Conservation (phyloP, 2,888 invertebrate species). For the Drosophila prolongata region DNA sequence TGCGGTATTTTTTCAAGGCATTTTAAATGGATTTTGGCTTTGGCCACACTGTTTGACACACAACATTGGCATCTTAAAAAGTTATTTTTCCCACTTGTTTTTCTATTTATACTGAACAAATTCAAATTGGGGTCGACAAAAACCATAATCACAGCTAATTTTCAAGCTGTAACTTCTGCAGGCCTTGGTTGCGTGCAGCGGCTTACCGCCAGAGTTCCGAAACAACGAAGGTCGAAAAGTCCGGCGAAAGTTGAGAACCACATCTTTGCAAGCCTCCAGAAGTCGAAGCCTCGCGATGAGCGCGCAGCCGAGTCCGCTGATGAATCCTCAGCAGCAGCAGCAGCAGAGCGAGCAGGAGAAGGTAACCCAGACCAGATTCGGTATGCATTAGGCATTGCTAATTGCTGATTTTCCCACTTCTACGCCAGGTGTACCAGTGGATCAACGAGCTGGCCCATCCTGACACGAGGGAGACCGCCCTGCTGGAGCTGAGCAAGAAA, state of each 20-base stretch:
- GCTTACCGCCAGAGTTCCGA: neutral
- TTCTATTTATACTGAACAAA: too few relatives aligned
- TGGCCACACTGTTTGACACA: neutral
- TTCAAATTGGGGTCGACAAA: too few relatives aligned
- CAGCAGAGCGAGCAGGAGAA: constrained; percentile 85
- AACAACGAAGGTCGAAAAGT: too few relatives aligned
- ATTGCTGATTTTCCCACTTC: neutral
- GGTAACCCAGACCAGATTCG: constrained; percentile 51
- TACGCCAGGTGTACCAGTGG: constrained; percentile 83
- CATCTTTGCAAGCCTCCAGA: neutral
- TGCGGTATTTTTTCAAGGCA: too few relatives aligned
- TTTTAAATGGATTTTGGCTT: neutral
- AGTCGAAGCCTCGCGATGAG: constrained; percentile 86
- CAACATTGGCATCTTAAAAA: too few relatives aligned
- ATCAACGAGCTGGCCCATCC: constrained; percentile 91
- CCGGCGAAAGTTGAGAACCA: neutral
- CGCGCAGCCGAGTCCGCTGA: constrained; percentile 90
- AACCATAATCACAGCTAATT: too few relatives aligned
- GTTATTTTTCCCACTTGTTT: too few relatives aligned
- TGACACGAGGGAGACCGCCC: constrained; percentile 97
- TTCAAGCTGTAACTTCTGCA: too few relatives aligned
- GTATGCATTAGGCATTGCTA: neutral
- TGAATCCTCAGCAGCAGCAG: constrained; percentile 86
- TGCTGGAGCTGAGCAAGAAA: constrained; percentile 95
- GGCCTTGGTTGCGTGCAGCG: too few relatives aligned